Evolutionary conservation across 1,140 invertebrate species (phyloP), one percentile per base, ranked within the genome.

Genomic region (Lasioglossum baleicum): DNA sequence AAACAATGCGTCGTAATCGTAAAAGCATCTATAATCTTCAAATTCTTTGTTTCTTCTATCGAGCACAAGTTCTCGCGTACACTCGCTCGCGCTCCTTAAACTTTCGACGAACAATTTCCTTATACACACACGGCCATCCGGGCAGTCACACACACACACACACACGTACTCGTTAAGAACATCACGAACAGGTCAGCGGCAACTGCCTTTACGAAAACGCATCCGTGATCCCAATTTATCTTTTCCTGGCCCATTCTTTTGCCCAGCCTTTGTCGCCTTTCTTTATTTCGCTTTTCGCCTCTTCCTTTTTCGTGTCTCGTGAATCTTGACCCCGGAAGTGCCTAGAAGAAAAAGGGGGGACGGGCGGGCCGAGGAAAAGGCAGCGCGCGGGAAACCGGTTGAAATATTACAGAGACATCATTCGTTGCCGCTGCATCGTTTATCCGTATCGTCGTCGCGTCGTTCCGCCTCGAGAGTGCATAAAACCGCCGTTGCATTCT

Each of bases 381-480:
- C 58, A 58, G 51, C 60, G 61, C 17, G 17, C 35, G 75, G 75
- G n/a, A n/a, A n/a, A 31, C 60, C 26, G 69, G 63, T 71, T 88
- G 86, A 88, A 89, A 89, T 88, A 89, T 88, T 84, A 86, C 81
- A 44, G 74, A 83, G 77, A 84, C 85, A 85, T 89, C 86, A 85
- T 87, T 85, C 82, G 81, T 89, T 85, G 87, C 81, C 75, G 48
- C 64, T 71, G 71, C 65, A 67, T 89, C 82, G 84, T 88, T 88
- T 88, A 83, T 86, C 64, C 86, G 80, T 82, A 84, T 89, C 78
- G 80, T 63, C 68, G 66, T 67, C 70, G 26, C 26, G 26, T 26
- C 26, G 26, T 26, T 26, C 70, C 63, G 56, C 53, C 64, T 80
- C 48, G 74, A 78, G 63, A 78, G 63, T 60, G 51, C 85, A 88